phyloP scores from a whole-genome alignment of 2,113 vertebrate genomes.

The Pelobates fuscus region DNA sequence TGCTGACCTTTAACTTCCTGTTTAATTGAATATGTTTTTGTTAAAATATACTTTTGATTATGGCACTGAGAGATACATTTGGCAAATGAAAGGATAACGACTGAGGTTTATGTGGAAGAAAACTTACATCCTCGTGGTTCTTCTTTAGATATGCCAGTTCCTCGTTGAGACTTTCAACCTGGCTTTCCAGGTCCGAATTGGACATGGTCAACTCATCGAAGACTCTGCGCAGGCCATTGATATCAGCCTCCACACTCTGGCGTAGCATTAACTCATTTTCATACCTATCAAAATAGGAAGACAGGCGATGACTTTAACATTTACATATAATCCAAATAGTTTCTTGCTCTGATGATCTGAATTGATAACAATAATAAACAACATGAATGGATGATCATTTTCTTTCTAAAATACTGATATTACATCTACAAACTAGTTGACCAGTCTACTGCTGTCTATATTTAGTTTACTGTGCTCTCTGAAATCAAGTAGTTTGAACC shows the following conservation, averaged over 20 bases:
- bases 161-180: slow-evolving; percentile 74
- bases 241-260: slow-evolving; percentile 57
- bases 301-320: not conserved
- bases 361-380: too few species aligned
- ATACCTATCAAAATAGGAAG: slow-evolving; percentile 64
- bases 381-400: too few species aligned
- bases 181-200: slow-evolving; percentile 70
- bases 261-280: slow-evolving; percentile 73
- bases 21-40: not conserved
- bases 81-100: too few species aligned
- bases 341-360: too few species aligned
- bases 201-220: slow-evolving; percentile 68
- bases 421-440: too few species aligned
- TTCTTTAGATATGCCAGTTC: slow-evolving; percentile 77
- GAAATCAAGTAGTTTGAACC: too few species aligned
- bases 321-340: too few species aligned
- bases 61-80: too few species aligned
- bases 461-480: too few species aligned
- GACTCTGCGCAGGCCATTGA: slow-evolving; percentile 55
- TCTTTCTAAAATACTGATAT: too few species aligned
- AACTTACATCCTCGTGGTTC: slow-evolving; percentile 79
- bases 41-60: not conserved
- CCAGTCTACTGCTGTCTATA: too few species aligned
- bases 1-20: slow-evolving; percentile 80
- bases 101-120: not conserved